phyloP scores from a whole-genome alignment of 2,797 vertebrate species.

The Leucoraja ocellata region DNA sequence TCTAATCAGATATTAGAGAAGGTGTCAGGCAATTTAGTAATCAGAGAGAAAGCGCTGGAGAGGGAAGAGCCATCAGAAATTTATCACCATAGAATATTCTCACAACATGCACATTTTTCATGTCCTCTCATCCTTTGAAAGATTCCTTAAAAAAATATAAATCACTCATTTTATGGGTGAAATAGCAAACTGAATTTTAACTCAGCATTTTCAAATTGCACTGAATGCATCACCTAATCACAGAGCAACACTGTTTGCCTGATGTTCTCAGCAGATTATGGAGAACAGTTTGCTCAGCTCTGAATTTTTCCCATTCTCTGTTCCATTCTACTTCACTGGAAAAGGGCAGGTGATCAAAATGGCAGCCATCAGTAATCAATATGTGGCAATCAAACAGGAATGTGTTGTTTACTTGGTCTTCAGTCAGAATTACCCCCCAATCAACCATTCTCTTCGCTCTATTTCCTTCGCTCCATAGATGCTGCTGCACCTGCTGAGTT shows the following conservation, averaged over 20 bases:
- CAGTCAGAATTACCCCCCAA: not conserved
- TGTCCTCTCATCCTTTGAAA: conserved; percentile 2
- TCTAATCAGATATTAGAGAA: not conserved
- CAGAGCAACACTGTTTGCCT: not conserved
- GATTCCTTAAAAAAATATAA: not conserved
- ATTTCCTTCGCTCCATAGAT: too few species aligned
- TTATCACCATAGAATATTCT: not conserved
- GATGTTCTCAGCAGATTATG: conserved; percentile 13
- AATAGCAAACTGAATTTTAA: not conserved
- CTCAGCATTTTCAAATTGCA: conserved; percentile 11
- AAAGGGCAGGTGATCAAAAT: not conserved
- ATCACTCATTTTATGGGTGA: conserved; percentile 22
- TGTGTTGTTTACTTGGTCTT: too few species aligned
- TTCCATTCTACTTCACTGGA: not conserved
- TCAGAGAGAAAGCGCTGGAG: not conserved
- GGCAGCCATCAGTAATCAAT: not conserved
- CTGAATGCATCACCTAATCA: not conserved
- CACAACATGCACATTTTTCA: not conserved
- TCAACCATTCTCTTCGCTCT: not conserved
- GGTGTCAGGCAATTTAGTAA: conserved; percentile 20
- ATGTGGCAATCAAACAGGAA: not conserved
- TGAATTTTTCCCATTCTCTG: not conserved
- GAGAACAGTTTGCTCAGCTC: not conserved
- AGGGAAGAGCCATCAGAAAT: conserved; percentile 11
- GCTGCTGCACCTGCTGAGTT: too few species aligned